phyloP scores from a whole-genome alignment of 2,797 vertebrate species.

The Trachurus trachurus region DNA sequence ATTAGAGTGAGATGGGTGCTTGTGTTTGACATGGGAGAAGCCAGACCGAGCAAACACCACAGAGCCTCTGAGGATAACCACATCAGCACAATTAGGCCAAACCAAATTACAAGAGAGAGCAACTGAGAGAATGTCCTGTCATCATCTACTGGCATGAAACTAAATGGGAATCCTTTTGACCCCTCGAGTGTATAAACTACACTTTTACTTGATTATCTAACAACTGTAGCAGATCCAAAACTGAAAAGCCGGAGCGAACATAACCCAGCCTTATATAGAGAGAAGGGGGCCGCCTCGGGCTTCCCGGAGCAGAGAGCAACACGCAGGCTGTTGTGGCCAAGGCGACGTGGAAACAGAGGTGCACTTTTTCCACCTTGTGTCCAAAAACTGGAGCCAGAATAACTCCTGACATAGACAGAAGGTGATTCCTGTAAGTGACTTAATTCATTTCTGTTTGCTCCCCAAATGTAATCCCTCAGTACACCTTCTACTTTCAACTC shows the following conservation, averaged over 20 bases:
- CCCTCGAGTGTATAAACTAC: slow-evolving; percentile 43
- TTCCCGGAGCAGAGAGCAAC: slow-evolving; percentile 20
- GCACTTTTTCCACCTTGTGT: neutral
- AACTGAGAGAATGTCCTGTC: slow-evolving; percentile 34
- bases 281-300: slow-evolving; percentile 37
- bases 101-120: slow-evolving; percentile 54
- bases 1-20: slow-evolving; percentile 45
- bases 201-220: slow-evolving; percentile 70
- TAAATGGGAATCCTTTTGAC: slow-evolving; percentile 57
- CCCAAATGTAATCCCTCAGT: slow-evolving; percentile 33
- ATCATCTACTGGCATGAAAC: slow-evolving; percentile 57
- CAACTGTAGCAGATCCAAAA: slow-evolving; percentile 67
- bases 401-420: neutral
- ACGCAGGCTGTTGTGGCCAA: slow-evolving; percentile 17
- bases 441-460: slow-evolving; percentile 48
- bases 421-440: slow-evolving; percentile 22
- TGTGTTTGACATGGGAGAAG: slow-evolving; percentile 35
- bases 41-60: slow-evolving; percentile 29
- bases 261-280: slow-evolving; percentile 77
- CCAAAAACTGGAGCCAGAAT: slow-evolving; percentile 29
- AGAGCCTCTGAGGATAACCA: slow-evolving; percentile 38
- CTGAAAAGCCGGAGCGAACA: slow-evolving; percentile 59
- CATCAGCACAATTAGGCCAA: slow-evolving; percentile 53
- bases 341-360: slow-evolving; percentile 33
- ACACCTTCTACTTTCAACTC: slow-evolving; percentile 22